Evolutionary conservation across 2,888 invertebrate species (phyloP).

Genomic region (Xestia ashworthii): DNA sequence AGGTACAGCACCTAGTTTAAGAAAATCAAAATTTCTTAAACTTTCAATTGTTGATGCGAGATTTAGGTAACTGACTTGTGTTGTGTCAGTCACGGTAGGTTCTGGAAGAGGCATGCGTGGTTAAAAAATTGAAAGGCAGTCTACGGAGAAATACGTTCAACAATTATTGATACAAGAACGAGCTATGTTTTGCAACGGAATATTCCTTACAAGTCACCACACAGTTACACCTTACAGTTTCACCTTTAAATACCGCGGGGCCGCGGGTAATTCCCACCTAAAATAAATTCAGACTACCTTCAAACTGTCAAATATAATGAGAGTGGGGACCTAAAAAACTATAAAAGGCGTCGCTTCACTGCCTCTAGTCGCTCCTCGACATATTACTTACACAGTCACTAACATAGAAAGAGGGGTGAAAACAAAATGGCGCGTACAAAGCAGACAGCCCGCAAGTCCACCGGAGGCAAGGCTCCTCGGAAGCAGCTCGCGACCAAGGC

Average conservation of each 20-base stretch:
- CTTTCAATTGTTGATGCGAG: background rate
- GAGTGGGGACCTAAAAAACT: conserved; percentile 1
- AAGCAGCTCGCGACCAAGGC: conserved; percentile 94
- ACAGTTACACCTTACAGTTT: too few species aligned
- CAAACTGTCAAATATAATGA: background rate
- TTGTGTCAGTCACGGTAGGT: background rate
- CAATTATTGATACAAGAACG: background rate
- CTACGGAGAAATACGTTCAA: background rate
- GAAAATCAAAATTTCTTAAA: too few species aligned
- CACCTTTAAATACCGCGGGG: background rate
- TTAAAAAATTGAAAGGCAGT: background rate
- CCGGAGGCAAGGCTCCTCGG: conserved; percentile 94
- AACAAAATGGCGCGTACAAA: conserved; percentile 93
- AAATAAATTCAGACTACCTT: conserved; percentile 25
- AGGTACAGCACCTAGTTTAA: too few species aligned
- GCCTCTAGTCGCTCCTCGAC: background rate
- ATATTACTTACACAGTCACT: background rate
- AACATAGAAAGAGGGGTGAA: background rate
- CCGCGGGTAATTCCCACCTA: background rate
- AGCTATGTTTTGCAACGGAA: background rate
- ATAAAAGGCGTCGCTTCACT: conserved; percentile 31
- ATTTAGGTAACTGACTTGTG: background rate
- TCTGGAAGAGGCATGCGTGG: background rate
- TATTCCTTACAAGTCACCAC: background rate
- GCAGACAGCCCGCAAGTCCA: conserved; percentile 94